Evolutionary conservation across 2,888 invertebrate genomes (phyloP), one percentile per base, ranked within the genome.

Genomic region (Diarsia brunnea): DNA sequence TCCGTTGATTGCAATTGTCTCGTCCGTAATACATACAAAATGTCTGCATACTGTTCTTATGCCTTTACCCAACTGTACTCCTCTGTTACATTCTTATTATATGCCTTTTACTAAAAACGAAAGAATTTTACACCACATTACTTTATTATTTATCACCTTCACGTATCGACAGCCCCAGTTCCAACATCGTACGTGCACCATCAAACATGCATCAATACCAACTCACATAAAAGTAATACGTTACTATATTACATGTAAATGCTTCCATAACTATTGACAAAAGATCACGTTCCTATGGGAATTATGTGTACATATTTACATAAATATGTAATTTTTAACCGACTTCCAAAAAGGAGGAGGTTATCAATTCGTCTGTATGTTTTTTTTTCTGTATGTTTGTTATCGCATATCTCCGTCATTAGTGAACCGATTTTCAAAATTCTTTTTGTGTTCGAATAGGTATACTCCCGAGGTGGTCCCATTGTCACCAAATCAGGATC

Each of bases 231-330:
- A 79, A 60, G 16, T 24, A 43, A 55, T 73, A 31, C 16, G 27
- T 3, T 31, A 19, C 49, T 61, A 63, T 55, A 67, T 76, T 76
- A 68, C 73, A 81, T 84, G 81, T 38, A 69, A 81, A 82, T 65
- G 47, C 51, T 31, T 5, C 12, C 70, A 70, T 69, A 70, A 51
- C 27, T 58, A 58, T 82, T 76, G 81, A 71, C 65, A 63, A 81
- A 69, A 71, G 38, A 66, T 63, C 64, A 61, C 47, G 69, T 76
- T 51, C 63, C n/a, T n/a, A 53, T 31, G 31, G 7, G 19, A 65
- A 84, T 70, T 55, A 65, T 68, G 49, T 70, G 43, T n/a, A n/a
- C n/a, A n/a, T 55, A 85, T 84, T 73, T 73, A 61, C 72, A 70
- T 81, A 76, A 60, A 75, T 81, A 75, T 72, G 16, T 49, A 38